Base-by-base conservation (phyloP, 2,888 invertebrate species). In the Idaea biselata region DNA sequence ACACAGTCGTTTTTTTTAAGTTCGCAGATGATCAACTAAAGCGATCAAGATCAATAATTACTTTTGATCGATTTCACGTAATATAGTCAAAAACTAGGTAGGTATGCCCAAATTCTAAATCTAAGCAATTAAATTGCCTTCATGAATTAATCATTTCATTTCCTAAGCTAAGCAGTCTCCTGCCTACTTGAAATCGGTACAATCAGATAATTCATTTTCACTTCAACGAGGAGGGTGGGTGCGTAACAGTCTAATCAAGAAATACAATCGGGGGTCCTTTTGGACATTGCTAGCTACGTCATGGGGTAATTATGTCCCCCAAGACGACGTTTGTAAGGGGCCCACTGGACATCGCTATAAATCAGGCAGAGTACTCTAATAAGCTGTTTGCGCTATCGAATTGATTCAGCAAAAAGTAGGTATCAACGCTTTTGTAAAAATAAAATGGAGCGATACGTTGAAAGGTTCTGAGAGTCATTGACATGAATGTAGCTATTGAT, bases 301-400 rank as follows among this genome's bases (percentile, higher is more conserved):
- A 70, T 65, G 63, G 77, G 81, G 78, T 77, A 77, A 77, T 85
- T 86, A 86, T 84, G 79, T 76, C 79, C 83, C 87, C 80, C 78
- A 73, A 74, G 81, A 81, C 75, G 74, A 75, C 72, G 71, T 69
- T 79, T 75, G 72, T 76, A 75, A 25, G 76, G 79, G 79, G 72
- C 74, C 73, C 74, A 69, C 73, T 65, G 72, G 70, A 76, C 73
- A 75, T 71, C 68, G 73, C 72, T 71, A 87, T 89, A 89, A 87
- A 89, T 90, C 86, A 87, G 77, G 78, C 74, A 85, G 86, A 87
- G 78, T 78, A 75, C 76, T 75, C 69, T 72, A 73, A 76, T 77
- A 74, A 74, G 70, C 73, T 70, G 75, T 80, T 82, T 73, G 76
- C 75, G 76, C 75, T 79, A 76, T 75, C 74, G 56, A 60, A 67